These are phyloP conservation scores for Drosophila colorata DNA, from an alignment of 2,888 invertebrate genomes.

Conservation along the genomic window DNA sequence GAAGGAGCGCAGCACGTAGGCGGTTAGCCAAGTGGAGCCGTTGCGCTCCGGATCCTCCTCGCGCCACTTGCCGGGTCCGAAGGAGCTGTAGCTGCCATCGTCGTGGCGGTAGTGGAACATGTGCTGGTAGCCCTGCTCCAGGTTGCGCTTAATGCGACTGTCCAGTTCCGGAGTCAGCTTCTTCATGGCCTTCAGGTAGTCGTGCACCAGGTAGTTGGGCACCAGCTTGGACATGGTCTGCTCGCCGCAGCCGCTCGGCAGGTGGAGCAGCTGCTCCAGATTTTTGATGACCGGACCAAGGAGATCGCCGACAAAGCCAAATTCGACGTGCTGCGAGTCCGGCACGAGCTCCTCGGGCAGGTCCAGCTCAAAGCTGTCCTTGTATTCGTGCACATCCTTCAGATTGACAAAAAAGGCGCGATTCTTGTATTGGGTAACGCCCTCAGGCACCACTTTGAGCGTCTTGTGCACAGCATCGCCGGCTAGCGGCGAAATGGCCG, in stretches of 20 bases:
- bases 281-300: conserved; percentile 88
- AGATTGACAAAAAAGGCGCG: conserved; percentile 91
- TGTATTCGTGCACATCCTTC: conserved; percentile 86
- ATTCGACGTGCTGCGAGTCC: conserved; percentile 87
- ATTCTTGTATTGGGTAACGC: conserved; percentile 90
- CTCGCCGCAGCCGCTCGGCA: conserved; percentile 91
- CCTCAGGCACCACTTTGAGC: conserved; percentile 93
- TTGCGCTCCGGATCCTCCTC: conserved; percentile 82
- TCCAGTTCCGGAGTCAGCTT: conserved; percentile 89
- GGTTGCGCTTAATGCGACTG: conserved; percentile 86
- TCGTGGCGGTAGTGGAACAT: conserved; percentile 93
- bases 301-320: conserved; percentile 87
- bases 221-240: conserved; percentile 90
- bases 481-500: conserved; percentile 90
- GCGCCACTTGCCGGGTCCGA: conserved; percentile 87
- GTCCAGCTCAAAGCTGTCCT: conserved; percentile 89
- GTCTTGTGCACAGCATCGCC: conserved; percentile 92
- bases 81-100: conserved; percentile 96
- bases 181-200: conserved; percentile 90
- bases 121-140: conserved; percentile 95
- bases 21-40: conserved; percentile 93
- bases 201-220: conserved; percentile 90
- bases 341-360: conserved; percentile 90
- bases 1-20: conserved; percentile 92
- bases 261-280: conserved; percentile 87